Base-by-base conservation (phyloP, 2,113 vertebrate genomes). In the Vulpes ferrilata region DNA sequence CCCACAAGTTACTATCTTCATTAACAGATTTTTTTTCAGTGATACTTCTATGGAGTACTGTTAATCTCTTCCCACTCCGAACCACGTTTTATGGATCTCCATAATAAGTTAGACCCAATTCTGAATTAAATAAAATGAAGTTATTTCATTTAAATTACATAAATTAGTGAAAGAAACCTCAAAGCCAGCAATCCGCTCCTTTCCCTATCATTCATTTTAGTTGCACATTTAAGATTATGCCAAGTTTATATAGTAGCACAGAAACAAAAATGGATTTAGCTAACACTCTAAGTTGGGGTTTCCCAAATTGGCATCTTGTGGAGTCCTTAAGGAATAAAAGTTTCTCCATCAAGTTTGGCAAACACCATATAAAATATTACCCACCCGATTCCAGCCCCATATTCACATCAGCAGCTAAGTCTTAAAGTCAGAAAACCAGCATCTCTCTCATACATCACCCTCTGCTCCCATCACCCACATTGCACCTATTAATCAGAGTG, bases 201-300 rank as follows among this genome's bases (percentile, higher is more conserved):
- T 96, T 69, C 53, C 69, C 80, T 97, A 83, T 55, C 96, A 87
- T 87, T 95, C 43, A 82, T 78, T 96, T 93, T 76, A 95, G 91
- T 79, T 98, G 60, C 27, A 78, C 59, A 43, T 43, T 43, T 53
- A 80, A 57, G 60, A 53, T 89, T 93, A 95, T 81, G 55, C 8
- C 89, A 95, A 95, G 94, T 84, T 87, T 84, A 94, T 48, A 88
- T 12, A 90, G 55, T 43, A 96, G 32, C 38, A 92, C 25, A 93
- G 35, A 95, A 92, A 93, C 65, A 95, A 97, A 96, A 95, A 87
- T 59, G 23, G 82, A 88, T 92, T 94, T 82, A 90, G 53, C n/a
- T 85, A 97, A 93, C 35, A 90, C 57, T 78, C 12, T 91, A 90
- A 91, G 91, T 79, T 15, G 20, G 25, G 23, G 13, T 91, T 96